phyloP scores from a whole-genome alignment of 2,113 vertebrate genomes.

The Trogon surrucura region DNA sequence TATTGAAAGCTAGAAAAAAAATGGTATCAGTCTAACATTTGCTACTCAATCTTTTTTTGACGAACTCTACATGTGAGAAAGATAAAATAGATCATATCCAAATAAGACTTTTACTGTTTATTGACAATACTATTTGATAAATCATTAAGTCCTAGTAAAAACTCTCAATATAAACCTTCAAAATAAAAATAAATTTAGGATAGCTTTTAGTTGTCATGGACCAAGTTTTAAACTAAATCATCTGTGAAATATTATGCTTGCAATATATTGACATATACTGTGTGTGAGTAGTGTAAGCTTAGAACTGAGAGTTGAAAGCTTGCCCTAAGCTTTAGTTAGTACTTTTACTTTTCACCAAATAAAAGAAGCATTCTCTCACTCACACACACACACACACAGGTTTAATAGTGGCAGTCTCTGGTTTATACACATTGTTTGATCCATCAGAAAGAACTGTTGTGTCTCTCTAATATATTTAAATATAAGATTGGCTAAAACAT shows the following conservation, averaged over 20 bases:
- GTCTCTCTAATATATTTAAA: not conserved
- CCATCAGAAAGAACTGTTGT: not conserved
- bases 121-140: not conserved
- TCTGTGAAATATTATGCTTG: not conserved
- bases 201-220: not conserved
- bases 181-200: not conserved
- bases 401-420: not conserved
- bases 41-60: not conserved
- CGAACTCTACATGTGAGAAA: not conserved
- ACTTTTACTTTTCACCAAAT: not conserved
- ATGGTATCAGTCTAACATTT: not conserved
- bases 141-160: not conserved
- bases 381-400: no score
- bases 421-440: not conserved
- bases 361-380: not conserved
- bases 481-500: not conserved
- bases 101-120: not conserved
- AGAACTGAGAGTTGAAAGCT: not conserved
- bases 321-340: not conserved
- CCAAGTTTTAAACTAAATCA: not conserved
- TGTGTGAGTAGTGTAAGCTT: not conserved
- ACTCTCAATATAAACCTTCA: not conserved
- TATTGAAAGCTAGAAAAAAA: not conserved
- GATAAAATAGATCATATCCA: not conserved
- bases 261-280: not conserved